phyloP scores from a whole-genome alignment of 2,113 vertebrate species.

The Perca flavescens region DNA sequence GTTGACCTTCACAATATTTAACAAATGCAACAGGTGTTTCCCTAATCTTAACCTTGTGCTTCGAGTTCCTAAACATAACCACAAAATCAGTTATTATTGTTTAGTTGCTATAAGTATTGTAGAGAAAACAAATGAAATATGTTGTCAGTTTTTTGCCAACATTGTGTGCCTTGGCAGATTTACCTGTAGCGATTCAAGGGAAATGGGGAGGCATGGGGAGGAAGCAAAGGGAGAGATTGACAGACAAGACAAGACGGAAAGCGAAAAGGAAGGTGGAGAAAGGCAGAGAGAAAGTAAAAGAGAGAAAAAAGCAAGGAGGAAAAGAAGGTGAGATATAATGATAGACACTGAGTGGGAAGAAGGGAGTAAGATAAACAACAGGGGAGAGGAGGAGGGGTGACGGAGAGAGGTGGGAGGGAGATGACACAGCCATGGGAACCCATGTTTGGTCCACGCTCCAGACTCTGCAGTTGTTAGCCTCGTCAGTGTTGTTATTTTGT shows the following conservation, averaged over 20 bases:
- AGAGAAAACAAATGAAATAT: too few relatives aligned
- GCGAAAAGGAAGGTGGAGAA: too few relatives aligned
- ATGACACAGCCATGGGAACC: conserved; percentile 64
- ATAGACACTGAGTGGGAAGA: conserved; percentile 20
- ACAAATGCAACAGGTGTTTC: too few relatives aligned
- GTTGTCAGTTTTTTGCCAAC: too few relatives aligned
- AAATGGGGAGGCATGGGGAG: too few relatives aligned
- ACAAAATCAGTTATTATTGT: too few relatives aligned
- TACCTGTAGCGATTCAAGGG: too few relatives aligned
- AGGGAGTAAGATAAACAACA: conserved; percentile 29
- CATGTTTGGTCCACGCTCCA: conserved; percentile 34
- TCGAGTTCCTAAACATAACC: too few relatives aligned
- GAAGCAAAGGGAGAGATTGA: background rate
- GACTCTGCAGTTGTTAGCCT: conserved; percentile 52
- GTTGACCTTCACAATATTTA: too few relatives aligned
- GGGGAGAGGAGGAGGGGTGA: background rate
- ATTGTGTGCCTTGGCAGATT: too few relatives aligned
- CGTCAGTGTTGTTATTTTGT: conserved; percentile 60
- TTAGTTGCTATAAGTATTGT: too few relatives aligned
- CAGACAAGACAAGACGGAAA: background rate
- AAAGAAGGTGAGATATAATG: conserved; percentile 15
- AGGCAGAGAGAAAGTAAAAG: background rate
- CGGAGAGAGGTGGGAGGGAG: background rate
- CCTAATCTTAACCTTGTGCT: too few relatives aligned
- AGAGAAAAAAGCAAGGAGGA: background rate